Evolutionary conservation across 2,888 invertebrate species (phyloP).

Genomic region (Cybosia mesomella): DNA sequence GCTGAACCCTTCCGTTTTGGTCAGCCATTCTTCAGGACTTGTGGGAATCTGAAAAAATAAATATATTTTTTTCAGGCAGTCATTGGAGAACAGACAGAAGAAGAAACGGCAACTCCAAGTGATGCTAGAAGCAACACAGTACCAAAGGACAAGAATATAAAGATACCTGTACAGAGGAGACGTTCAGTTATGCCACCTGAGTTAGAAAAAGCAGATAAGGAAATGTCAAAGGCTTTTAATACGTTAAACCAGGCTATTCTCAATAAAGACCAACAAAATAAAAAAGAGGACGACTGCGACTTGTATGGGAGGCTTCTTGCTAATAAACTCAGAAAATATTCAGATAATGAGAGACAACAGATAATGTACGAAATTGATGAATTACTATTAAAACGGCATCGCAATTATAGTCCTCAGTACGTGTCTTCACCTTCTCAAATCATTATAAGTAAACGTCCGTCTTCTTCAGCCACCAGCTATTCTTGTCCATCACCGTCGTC

Average conservation of each 20-base stretch:
- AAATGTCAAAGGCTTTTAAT: constrained; percentile 32
- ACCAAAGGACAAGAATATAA: background rate
- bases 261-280: constrained; percentile 13
- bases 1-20: constrained; percentile 22
- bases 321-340: constrained; percentile 46
- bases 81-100: background rate
- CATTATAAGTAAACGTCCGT: constrained; percentile 33
- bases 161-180: background rate
- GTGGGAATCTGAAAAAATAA: constrained; percentile 23
- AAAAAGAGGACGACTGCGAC: constrained; percentile 37
- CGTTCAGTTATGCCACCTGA: constrained; percentile 17
- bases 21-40: constrained; percentile 19
- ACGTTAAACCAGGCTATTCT: constrained; percentile 27
- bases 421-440: constrained; percentile 31
- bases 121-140: background rate
- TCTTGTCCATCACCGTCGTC: background rate
- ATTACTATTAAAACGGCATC: constrained; percentile 38
- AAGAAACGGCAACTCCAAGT: constrained; percentile 6
- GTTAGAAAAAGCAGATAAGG: constrained; percentile 34
- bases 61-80: background rate
- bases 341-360: constrained; percentile 45
- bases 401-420: constrained; percentile 26
- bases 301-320: constrained; percentile 46
- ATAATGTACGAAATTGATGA: constrained; percentile 43
- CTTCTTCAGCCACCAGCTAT: constrained; percentile 31